phyloP scores from a whole-genome alignment of 2,888 invertebrate genomes.

The Nomada hirtipes region DNA sequence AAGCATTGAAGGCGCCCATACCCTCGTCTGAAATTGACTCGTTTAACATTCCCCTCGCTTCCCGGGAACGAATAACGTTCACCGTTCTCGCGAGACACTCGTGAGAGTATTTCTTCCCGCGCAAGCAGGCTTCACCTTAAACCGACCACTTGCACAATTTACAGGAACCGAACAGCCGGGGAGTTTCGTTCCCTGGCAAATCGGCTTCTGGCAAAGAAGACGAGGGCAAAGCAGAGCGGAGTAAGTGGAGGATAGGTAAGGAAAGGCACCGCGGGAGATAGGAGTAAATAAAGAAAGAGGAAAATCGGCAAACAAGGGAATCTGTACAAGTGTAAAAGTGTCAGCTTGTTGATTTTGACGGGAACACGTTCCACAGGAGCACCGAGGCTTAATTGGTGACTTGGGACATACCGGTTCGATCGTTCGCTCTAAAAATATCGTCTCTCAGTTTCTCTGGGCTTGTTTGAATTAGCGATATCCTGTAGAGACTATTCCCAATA shows the following conservation, averaged over 20 bases:
- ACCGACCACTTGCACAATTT: slow-evolving; percentile 62
- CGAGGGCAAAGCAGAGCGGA: slow-evolving; percentile 13
- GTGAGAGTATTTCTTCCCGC: slow-evolving; percentile 29
- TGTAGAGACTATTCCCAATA: slow-evolving; percentile 22
- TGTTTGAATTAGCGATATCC: slow-evolving; percentile 42
- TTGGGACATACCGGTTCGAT: slow-evolving; percentile 24
- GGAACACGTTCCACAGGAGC: slow-evolving; percentile 52
- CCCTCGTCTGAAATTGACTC: slow-evolving; percentile 58
- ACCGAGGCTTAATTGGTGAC: slow-evolving; percentile 47
- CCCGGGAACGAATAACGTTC: slow-evolving; percentile 48
- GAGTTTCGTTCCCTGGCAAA: slow-evolving; percentile 43
- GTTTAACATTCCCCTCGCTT: slow-evolving; percentile 57
- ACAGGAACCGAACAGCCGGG: slow-evolving; percentile 45
- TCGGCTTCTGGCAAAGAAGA: slow-evolving; percentile 57
- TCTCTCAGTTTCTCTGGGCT: slow-evolving; percentile 28
- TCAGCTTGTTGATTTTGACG: slow-evolving; percentile 68
- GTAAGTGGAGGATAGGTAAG: neutral
- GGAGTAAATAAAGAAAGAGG: slow-evolving; percentile 44
- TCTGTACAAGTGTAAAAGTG: slow-evolving; percentile 57
- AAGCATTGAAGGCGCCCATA: slow-evolving; percentile 21
- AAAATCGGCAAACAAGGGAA: slow-evolving; percentile 68
- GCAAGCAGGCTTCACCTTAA: slow-evolving; percentile 3
- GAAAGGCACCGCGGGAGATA: neutral
- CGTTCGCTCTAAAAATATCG: slow-evolving; percentile 39
- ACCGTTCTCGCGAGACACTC: slow-evolving; percentile 52